Conservation (phyloP, 2,888 invertebrate species). For the Netelia melanura region DNA sequence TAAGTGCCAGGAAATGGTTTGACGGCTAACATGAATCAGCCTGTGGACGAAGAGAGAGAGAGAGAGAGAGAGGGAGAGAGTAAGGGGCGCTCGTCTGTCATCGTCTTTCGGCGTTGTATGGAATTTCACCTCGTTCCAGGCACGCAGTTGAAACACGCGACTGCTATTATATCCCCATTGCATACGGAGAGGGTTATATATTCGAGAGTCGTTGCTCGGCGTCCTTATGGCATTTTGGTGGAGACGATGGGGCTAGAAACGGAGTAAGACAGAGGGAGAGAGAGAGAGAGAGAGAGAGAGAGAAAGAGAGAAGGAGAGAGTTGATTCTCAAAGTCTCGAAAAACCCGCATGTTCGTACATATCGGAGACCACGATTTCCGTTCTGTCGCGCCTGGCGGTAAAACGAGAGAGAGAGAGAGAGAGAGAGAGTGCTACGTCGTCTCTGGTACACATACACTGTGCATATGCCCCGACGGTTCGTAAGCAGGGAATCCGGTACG, state of each 20-base stretch:
- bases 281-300: conserved; percentile 34
- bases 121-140: conserved; percentile 52
- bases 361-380: conserved; percentile 60
- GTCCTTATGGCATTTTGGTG: background rate
- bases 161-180: conserved; percentile 51
- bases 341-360: conserved; percentile 21
- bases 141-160: conserved; percentile 54
- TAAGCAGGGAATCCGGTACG: conserved; percentile 69
- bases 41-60: background rate
- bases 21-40: conserved; percentile 36
- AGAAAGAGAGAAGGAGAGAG: conserved; percentile 35
- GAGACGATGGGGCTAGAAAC: background rate
- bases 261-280: background rate
- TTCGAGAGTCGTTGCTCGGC: conserved; percentile 2
- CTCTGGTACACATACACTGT: conserved; percentile 11
- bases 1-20: conserved; percentile 7
- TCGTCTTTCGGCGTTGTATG: conserved; percentile 42
- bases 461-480: conserved; percentile 36
- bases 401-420: background rate
- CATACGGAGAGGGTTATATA: conserved; percentile 26
- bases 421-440: background rate
- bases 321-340: conserved; percentile 34
- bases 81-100: conserved; percentile 40
- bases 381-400: conserved; percentile 40
- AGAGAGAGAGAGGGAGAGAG: background rate